Evolutionary conservation across 30 jellyfish, hydroid and myxozoan species (phyloP), one percentile per base, ranked within the genome.

Genomic region (Phacellophora camtschatica): DNA sequence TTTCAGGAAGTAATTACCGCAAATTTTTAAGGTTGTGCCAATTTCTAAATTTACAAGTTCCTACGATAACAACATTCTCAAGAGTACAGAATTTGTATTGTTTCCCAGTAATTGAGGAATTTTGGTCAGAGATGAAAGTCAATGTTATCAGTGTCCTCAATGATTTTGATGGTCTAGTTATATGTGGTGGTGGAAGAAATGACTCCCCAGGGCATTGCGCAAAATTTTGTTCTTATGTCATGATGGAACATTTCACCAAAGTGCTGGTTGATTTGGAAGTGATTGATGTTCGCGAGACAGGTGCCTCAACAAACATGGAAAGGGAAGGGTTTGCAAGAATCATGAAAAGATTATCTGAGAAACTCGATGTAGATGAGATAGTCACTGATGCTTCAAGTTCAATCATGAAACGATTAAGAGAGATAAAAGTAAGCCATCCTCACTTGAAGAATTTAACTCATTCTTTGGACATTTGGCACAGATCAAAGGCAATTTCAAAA

Each of bases 131-230:
- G n/a, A 42, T 71, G 77, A 29, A 27, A 19, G 46, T 20, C 16
- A 34, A 46, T 5, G 19, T 50, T 9, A 16, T 19, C n/a, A 13
- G 22, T 1, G 12, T 35, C 12, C 36, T 71, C 6, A 18, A 45
- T 20, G 22, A 9, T 9, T 62, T 16, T 23, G 28, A 28, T 33
- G 55, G 1, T 33, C 20, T 71, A 16, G 12, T 51, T 1, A 12
- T 71, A 4, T 33, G 74, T 19, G 82, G 85, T 5, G 85, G 46
- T 71, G 85, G 79, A 16, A 0, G 78, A 16, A 71, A 50, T 41
- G 85, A 71, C 46, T 71, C 85, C 1, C 85, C 85, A 27, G 85
- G 85, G 32, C 85, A 71, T 32, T 11, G 36, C 22, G 85, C 85
- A 46, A 23, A 33, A 28, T 43, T 42, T 50, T 45, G 85, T 50